Conservation (phyloP, 64 coral and sea anemone genomes). For the Dendronephthya gigantea region DNA sequence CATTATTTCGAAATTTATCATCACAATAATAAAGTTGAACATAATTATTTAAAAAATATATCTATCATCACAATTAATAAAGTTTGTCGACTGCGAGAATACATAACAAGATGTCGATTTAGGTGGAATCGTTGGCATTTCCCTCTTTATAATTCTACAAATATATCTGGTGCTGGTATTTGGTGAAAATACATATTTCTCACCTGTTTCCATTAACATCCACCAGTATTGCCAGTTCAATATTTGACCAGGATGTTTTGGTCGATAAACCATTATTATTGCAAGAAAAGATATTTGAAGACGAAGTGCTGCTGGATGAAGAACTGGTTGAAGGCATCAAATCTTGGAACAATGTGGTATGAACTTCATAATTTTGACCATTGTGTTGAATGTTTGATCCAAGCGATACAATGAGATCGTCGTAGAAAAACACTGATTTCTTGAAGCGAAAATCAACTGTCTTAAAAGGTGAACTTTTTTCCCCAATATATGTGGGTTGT, state of each 20-base stretch:
- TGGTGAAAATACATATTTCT: not conserved
- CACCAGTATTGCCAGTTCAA: not conserved
- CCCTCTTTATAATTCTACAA: too few relatives aligned
- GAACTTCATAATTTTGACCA: not conserved
- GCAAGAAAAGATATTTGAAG: not conserved
- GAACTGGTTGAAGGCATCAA: not conserved
- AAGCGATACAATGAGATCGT: conserved; percentile 45
- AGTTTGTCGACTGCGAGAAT: too few relatives aligned
- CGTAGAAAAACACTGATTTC: conserved; percentile 58
- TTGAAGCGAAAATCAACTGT: conserved; percentile 37
- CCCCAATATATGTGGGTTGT: conserved; percentile 28
- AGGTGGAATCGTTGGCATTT: not conserved
- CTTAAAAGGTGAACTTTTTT: not conserved
- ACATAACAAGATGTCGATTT: too few relatives aligned
- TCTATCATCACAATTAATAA: too few relatives aligned
- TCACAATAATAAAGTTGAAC: too few relatives aligned
- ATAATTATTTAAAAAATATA: too few relatives aligned
- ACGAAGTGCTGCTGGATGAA: too few relatives aligned
- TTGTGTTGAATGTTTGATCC: conserved; percentile 42
- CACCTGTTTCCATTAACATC: conserved; percentile 17
- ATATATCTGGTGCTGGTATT: too few relatives aligned
- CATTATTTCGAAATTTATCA: too few relatives aligned
- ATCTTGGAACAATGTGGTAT: conserved; percentile 73
- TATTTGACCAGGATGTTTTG: not conserved
- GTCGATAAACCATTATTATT: not conserved